A percentile compares a stretch with the other conserved stretches of the same genome.
Conservation (phyloP, 2,113 vertebrate genomes). For the Symphodus melops region DNA sequence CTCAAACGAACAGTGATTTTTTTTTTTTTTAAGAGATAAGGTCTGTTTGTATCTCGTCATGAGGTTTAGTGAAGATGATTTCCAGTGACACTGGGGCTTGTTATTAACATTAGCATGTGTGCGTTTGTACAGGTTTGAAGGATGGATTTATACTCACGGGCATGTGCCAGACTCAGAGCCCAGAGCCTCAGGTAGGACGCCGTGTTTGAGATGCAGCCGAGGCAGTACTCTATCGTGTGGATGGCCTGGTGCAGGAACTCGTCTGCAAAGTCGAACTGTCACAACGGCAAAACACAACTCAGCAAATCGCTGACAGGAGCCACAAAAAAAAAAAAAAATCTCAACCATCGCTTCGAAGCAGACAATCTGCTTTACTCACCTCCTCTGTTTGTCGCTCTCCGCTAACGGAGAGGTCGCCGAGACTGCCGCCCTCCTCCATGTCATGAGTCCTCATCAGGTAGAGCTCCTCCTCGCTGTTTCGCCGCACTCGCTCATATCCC, state of each 20-base stretch:
- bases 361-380: constrained; percentile 75
- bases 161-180: constrained; percentile 97
- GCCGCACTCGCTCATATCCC: constrained; percentile 92
- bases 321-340: neutral
- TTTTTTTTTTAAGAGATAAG: no score
- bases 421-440: constrained; percentile 88
- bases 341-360: neutral
- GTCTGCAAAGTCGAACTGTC: constrained; percentile 90
- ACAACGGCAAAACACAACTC: constrained; percentile 46
- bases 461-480: constrained; percentile 93
- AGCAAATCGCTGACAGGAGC: neutral
- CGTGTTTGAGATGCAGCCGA: constrained; percentile 97
- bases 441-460: constrained; percentile 87
- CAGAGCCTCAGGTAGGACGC: constrained; percentile 97
- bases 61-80: no score
- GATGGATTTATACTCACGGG: constrained; percentile 87
- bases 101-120: neutral
- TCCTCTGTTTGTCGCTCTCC: constrained; percentile 83
- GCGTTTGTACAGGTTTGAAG: neutral
- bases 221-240: constrained; percentile 96
- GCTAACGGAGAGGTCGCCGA: constrained; percentile 78
- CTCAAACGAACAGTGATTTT: no score
- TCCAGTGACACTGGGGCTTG: no score
- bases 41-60: no score
- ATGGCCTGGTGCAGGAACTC: constrained; percentile 92